Base-by-base conservation (phyloP, 2,888 invertebrate species). In the Epirrhoe alternata region DNA sequence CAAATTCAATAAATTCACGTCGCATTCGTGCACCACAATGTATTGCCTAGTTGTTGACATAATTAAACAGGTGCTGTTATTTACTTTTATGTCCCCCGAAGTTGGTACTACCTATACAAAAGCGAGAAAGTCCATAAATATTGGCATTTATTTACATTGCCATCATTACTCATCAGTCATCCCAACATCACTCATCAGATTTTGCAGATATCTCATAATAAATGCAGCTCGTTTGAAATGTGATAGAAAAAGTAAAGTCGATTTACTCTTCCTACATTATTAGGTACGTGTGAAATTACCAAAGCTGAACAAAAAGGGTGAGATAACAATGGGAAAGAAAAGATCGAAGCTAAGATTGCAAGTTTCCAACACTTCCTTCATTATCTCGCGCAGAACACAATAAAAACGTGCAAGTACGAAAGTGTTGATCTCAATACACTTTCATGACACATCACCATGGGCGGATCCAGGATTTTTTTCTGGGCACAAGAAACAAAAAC, bases 1-100 rank as follows among this genome's bases (percentile, higher is more conserved):
- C 77, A 81, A 82, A 82, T 82, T 79, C 77, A 81, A 80, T 84
- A 81, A 80, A 76, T 81, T 80, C 75, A 78, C 82, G 75, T 77
- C 76, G 45, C 53, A 71, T 57, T 66, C 55, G 58, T 63, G 57
- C 42, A 16, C 14, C 24, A 52, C 35, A 55, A 53, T 50, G 59
- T 68, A 66, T 69, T 64, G 51, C 51, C 38, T 51, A 66, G 59
- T 69, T 70, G 61, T 64, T 64, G 68, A 60, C 65, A 45, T 63
- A 58, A 61, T 35, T 30, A 16, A 58, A 50, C 42, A 45, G 33
- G 50, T 38, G 45, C 45, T 62, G 63, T 67, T 67, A 67, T 61
- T 59, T 51, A 14, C 38, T 60, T 57, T 53, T 51, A 54, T 68
- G 57, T 58, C 53, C 16, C 35, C 24, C 14, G 4, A 35, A 35